Conservation (phyloP, 2,797 vertebrate species). For the Danio choprae region DNA sequence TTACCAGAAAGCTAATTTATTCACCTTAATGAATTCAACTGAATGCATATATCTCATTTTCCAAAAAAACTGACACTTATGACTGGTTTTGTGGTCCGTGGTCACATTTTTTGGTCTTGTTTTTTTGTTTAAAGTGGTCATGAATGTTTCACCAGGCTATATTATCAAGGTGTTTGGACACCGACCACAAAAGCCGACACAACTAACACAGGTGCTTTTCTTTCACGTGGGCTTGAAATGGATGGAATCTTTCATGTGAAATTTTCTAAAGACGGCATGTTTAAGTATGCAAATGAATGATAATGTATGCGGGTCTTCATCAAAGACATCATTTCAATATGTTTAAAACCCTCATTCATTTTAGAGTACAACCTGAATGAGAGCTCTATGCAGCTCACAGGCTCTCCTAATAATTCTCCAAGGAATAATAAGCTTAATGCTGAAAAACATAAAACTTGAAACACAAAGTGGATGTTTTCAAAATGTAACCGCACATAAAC, state of each 20-base stretch:
- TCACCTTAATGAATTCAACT: no score
- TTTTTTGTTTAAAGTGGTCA: background rate
- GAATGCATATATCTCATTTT: no score
- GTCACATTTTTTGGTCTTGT: no score
- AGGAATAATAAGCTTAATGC: slow-evolving; percentile 5
- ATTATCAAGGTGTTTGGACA: slow-evolving; percentile 12
- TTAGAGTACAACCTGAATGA: slow-evolving; percentile 57
- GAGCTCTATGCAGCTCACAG: slow-evolving; percentile 35
- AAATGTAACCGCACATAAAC: slow-evolving; percentile 11
- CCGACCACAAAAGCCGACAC: slow-evolving; percentile 25
- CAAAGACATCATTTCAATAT: slow-evolving; percentile 69
- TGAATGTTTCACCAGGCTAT: slow-evolving; percentile 17
- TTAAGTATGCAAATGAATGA: slow-evolving; percentile 75
- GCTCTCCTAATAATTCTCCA: slow-evolving; percentile 17
- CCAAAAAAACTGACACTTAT: no score
- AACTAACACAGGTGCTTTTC: slow-evolving; percentile 40
- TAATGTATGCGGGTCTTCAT: slow-evolving; percentile 75
- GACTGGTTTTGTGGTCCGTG: no score
- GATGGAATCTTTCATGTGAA: slow-evolving; percentile 69
- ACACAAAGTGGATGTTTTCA: slow-evolving; percentile 1
- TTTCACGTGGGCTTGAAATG: slow-evolving; percentile 39
- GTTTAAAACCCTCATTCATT: slow-evolving; percentile 60
- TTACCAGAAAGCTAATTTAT: no score
- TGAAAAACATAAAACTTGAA: slow-evolving; percentile 13
- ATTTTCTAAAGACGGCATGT: slow-evolving; percentile 60